Percentiles rank a stretch among this genome's conserved stretches.
Evolutionary conservation across 2,113 vertebrate genomes (phyloP).

Genomic region (Petromus typicus): DNA sequence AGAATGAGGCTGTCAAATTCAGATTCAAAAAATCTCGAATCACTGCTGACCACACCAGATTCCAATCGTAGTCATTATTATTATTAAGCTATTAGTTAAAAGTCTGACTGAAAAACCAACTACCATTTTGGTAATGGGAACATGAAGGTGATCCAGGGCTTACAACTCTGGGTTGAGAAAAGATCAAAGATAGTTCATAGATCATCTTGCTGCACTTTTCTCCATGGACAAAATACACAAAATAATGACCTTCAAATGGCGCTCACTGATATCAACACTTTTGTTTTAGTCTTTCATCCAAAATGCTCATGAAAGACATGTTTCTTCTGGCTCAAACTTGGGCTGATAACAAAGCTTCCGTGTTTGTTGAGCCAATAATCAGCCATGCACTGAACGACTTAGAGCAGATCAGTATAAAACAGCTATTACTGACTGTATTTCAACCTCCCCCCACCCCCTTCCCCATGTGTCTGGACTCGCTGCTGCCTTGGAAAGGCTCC

Average conservation of each 20-base stretch:
- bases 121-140: not conserved
- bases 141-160: not conserved
- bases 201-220: conserved; percentile 33
- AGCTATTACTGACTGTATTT: conserved; percentile 52
- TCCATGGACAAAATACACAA: conserved; percentile 44
- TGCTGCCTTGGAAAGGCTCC: not conserved
- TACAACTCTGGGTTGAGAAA: not conserved
- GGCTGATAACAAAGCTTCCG: conserved; percentile 68
- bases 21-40: not conserved
- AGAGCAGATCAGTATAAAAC: not conserved
- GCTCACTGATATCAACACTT: not conserved
- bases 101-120: not conserved
- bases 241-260: conserved; percentile 15
- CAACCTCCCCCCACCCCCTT: not conserved
- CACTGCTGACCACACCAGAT: not conserved
- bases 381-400: conserved; percentile 59
- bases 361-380: conserved; percentile 77
- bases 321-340: conserved; percentile 65
- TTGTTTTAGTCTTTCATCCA: conserved; percentile 67
- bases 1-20: not conserved
- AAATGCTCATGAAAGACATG: conserved; percentile 68
- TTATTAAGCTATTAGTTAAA: not conserved
- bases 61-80: not conserved
- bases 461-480: conserved; percentile 56
- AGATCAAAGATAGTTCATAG: conserved; percentile 49